Percentiles rank a stretch among this genome's conserved stretches.
phyloP scores from a whole-genome alignment of 2,888 invertebrate species.

The Stomorhina lunata region DNA sequence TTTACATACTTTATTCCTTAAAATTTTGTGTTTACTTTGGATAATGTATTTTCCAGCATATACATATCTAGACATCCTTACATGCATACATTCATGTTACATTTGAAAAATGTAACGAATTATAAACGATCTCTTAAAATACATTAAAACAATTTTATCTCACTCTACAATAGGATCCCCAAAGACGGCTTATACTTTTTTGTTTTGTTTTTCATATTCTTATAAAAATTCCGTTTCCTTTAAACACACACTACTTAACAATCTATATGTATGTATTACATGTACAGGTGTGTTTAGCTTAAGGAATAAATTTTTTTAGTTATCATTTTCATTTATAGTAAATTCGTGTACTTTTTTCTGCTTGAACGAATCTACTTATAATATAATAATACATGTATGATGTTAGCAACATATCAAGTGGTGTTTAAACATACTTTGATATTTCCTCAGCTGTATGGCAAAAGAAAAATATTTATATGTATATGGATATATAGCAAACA shows the following conservation, averaged over 20 bases:
- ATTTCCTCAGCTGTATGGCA: background rate
- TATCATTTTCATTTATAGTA: slow-evolving; percentile 26
- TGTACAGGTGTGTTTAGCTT: slow-evolving; percentile 26
- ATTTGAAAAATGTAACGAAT: slow-evolving; percentile 68
- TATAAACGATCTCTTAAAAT: slow-evolving; percentile 75
- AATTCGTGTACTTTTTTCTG: background rate
- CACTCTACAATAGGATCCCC: slow-evolving; percentile 73
- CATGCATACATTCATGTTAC: background rate
- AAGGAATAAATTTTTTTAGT: slow-evolving; percentile 49
- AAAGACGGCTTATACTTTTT: slow-evolving; percentile 69
- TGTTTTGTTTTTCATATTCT: background rate
- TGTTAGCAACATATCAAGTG: slow-evolving; percentile 47
- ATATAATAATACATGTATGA: too few relatives aligned
- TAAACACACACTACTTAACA: background rate
- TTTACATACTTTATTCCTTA: slow-evolving; percentile 48
- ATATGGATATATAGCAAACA: background rate
- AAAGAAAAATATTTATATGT: background rate
- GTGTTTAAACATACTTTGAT: slow-evolving; percentile 38
- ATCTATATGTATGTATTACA: too few relatives aligned
- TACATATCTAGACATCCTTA: too few relatives aligned
- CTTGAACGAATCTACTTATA: background rate
- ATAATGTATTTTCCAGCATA: slow-evolving; percentile 41
- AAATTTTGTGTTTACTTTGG: slow-evolving; percentile 46
- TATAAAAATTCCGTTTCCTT: too few relatives aligned
- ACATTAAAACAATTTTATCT: slow-evolving; percentile 77